phyloP scores from a whole-genome alignment of 1,140 invertebrate species.

The Onthophagus taurus region DNA sequence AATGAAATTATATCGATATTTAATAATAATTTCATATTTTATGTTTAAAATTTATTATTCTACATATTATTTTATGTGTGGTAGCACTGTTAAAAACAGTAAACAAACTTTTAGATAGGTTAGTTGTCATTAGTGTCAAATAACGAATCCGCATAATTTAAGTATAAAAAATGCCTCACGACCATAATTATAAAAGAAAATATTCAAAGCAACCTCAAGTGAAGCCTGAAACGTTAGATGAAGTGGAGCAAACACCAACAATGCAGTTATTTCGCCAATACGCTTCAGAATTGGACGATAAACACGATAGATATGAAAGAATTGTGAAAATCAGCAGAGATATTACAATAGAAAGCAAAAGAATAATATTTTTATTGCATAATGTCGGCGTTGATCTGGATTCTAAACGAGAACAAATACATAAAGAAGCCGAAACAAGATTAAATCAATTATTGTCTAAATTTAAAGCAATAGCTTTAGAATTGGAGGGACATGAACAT shows the following conservation, averaged over 20 bases:
- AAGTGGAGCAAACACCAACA: slow-evolving; percentile 52
- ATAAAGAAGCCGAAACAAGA: slow-evolving; percentile 56
- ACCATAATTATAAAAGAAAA: too few relatives aligned
- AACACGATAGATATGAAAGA: slow-evolving; percentile 77
- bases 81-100: too few relatives aligned
- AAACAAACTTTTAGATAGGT: too few relatives aligned
- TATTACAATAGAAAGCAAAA: slow-evolving; percentile 87
- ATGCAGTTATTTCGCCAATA: slow-evolving; percentile 58
- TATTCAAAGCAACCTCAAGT: too few relatives aligned
- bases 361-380: slow-evolving; percentile 81
- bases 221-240: too few relatives aligned
- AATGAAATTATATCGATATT: too few relatives aligned
- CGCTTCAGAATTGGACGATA: slow-evolving; percentile 60
- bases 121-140: too few relatives aligned
- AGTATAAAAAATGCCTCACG: too few relatives aligned
- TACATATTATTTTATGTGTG: too few relatives aligned
- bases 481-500: slow-evolving; percentile 60
- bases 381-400: slow-evolving; percentile 48
- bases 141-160: too few relatives aligned
- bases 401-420: slow-evolving; percentile 44
- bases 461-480: slow-evolving; percentile 59
- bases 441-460: slow-evolving; percentile 49
- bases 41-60: too few relatives aligned
- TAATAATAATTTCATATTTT: too few relatives aligned
- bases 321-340: slow-evolving; percentile 77